A percentile compares a stretch with the other conserved stretches of the same genome.
phyloP scores from a whole-genome alignment of 2,888 invertebrate genomes.

The Lasius platythorax region DNA sequence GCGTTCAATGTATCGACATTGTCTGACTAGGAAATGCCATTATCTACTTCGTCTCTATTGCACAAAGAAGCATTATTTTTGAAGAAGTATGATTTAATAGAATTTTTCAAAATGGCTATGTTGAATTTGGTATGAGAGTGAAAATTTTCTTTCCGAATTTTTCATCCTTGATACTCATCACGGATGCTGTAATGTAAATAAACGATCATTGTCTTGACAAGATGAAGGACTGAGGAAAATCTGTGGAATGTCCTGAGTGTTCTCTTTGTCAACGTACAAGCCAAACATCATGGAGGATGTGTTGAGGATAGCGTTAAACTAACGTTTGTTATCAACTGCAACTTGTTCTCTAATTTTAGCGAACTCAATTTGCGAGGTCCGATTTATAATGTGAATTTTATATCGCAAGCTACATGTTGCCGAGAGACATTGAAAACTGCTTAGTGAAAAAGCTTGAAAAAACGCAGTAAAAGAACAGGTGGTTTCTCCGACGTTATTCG shows the following conservation, averaged over 20 bases:
- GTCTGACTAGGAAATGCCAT: background rate
- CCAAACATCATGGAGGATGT: constrained; percentile 43
- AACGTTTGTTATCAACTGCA: background rate
- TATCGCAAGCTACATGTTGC: background rate
- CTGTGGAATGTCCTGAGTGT: background rate
- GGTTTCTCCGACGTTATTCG: constrained; percentile 65
- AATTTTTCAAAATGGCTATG: background rate
- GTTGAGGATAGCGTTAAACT: background rate
- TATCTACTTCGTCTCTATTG: background rate
- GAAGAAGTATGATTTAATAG: background rate
- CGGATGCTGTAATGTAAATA: background rate
- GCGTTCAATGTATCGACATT: background rate
- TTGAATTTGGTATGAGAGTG: background rate
- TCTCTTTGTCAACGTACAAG: constrained; percentile 31
- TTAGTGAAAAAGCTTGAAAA: background rate
- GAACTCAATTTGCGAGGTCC: background rate
- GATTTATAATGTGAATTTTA: background rate
- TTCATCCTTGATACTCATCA: background rate
- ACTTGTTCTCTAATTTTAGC: background rate
- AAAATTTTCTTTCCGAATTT: background rate
- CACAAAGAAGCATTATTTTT: background rate
- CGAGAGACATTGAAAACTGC: background rate
- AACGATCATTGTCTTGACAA: background rate
- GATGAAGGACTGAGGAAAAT: background rate
- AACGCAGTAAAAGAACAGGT: constrained; percentile 65